Evolutionary conservation across 2,888 invertebrate genomes (phyloP).

Genomic region (Hemicrepidius hirtus): DNA sequence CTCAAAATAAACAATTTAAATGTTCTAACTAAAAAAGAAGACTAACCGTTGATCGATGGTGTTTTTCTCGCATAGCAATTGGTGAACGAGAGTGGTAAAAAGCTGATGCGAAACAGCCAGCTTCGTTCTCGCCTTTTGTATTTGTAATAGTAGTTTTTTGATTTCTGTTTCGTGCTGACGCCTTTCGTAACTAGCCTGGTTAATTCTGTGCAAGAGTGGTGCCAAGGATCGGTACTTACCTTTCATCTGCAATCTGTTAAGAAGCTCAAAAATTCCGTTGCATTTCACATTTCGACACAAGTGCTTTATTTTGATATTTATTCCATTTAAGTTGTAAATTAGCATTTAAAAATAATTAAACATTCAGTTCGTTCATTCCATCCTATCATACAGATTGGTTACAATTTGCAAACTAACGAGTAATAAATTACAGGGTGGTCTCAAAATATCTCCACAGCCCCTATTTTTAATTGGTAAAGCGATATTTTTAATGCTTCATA

Average conservation of each 20-base stretch:
- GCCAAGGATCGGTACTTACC: conserved; percentile 69
- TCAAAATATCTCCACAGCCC: no score
- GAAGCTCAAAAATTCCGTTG: conserved; percentile 41
- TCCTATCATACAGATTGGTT: no score
- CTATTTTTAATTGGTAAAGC: no score
- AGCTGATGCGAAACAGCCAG: conserved; percentile 63
- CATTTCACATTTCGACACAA: conserved; percentile 5
- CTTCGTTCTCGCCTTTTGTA: conserved; percentile 65
- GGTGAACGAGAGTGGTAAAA: conserved; percentile 63
- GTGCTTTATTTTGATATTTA: conserved; percentile 25
- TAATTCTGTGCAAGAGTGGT: conserved; percentile 67
- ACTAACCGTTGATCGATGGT: conserved; percentile 68
- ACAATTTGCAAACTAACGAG: no score
- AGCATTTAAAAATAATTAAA: neutral
- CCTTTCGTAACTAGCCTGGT: conserved; percentile 65
- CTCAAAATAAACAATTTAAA: neutral
- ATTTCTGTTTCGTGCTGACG: conserved; percentile 66
- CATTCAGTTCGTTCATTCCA: neutral
- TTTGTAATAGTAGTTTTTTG: conserved; percentile 64
- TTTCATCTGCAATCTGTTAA: conserved; percentile 70
- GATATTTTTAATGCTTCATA: no score
- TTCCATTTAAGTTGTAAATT: conserved; percentile 8
- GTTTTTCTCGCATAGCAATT: conserved; percentile 64
- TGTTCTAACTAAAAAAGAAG: neutral
- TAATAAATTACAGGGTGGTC: no score